These are phyloP conservation scores for Carcharodon carcharias DNA, from an alignment of 2,797 vertebrate species.

Conservation along the genomic window DNA sequence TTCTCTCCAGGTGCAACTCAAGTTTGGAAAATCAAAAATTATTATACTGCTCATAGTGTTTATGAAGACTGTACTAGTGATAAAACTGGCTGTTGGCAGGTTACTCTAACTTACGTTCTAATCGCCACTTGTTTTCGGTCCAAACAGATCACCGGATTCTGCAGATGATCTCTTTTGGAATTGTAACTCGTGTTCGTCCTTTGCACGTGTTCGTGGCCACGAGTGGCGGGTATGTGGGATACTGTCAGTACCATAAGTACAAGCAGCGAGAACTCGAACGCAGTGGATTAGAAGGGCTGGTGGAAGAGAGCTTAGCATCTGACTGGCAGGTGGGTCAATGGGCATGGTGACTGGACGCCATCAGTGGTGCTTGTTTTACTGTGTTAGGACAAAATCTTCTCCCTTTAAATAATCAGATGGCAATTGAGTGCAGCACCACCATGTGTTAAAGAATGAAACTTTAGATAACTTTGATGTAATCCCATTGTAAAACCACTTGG, in stretches of 20 bases:
- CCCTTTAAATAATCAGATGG: not conserved
- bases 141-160: constrained; percentile 55
- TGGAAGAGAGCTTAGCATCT: constrained; percentile 65
- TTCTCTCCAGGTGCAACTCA: not conserved
- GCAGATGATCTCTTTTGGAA: constrained; percentile 52
- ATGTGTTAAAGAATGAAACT: not conserved
- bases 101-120: not conserved
- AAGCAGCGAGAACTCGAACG: constrained; percentile 49
- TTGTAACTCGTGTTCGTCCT: constrained; percentile 59
- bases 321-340: constrained; percentile 66
- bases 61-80: not conserved
- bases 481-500: not conserved
- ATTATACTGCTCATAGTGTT: not conserved
- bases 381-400: not conserved
- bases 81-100: not conserved
- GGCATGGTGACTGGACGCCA: not conserved
- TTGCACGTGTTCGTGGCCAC: constrained; percentile 70
- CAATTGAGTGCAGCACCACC: not conserved
- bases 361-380: not conserved
- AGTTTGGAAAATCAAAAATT: not conserved
- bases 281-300: constrained; percentile 54
- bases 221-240: constrained; percentile 75
- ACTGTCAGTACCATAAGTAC: constrained; percentile 71
- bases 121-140: constrained; percentile 29
- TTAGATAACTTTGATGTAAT: not conserved